Evolutionary conservation across 2,888 invertebrate species (phyloP).

Genomic region (Hoplodrina blanda): DNA sequence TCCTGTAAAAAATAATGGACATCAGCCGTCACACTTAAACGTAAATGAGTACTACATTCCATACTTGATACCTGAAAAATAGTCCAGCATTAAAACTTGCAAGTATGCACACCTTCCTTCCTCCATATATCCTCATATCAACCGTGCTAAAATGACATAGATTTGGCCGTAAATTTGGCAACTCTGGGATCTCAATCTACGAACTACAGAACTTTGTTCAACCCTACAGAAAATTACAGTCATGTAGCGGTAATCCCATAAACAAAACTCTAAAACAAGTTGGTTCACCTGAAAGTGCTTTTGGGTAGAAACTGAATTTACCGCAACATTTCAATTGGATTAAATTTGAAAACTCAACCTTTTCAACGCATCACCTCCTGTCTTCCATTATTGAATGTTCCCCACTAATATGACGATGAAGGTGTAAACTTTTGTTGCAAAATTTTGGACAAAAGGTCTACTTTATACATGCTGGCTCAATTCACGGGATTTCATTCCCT

Average conservation of each 20-base stretch:
- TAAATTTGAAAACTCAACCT: constrained; percentile 21
- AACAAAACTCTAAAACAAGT: constrained; percentile 3
- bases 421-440: neutral
- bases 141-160: too few relatives aligned
- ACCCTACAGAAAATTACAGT: neutral
- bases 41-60: too few relatives aligned
- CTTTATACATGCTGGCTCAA: too few relatives aligned
- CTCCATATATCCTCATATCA: too few relatives aligned
- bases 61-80: too few relatives aligned
- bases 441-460: constrained; percentile 22
- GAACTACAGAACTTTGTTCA: neutral
- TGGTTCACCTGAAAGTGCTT: constrained; percentile 19
- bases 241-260: neutral
- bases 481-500: too few relatives aligned
- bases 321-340: constrained; percentile 37
- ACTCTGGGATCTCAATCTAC: too few relatives aligned
- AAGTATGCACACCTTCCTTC: too few relatives aligned
- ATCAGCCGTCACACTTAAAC: too few relatives aligned
- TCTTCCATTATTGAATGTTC: constrained; percentile 30
- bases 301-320: constrained; percentile 33
- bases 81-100: too few relatives aligned
- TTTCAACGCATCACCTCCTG: constrained; percentile 14
- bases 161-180: too few relatives aligned
- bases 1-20: too few relatives aligned
- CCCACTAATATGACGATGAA: constrained; percentile 10